Evolutionary conservation across 2,113 vertebrate genomes (phyloP).

Genomic region (Procapra przewalskii): DNA sequence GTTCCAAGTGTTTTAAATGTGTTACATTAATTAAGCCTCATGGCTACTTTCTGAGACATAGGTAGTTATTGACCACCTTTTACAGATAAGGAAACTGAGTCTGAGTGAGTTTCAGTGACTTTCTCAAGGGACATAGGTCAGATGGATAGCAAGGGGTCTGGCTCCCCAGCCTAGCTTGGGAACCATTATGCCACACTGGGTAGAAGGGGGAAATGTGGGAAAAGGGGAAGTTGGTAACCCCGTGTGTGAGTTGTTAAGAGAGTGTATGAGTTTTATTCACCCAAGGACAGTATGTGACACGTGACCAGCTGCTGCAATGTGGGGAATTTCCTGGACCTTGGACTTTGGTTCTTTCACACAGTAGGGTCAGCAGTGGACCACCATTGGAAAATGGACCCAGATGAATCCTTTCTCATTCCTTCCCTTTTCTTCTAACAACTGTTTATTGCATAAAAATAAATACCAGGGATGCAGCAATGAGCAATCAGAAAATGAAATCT

Average conservation of each 20-base stretch:
- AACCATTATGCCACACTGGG: rapidly evolving
- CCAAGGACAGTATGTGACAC: rapidly evolving
- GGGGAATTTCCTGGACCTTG: too few species aligned
- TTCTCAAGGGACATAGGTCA: background rate
- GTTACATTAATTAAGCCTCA: too few species aligned
- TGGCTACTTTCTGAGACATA: background rate
- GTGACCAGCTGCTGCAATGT: background rate
- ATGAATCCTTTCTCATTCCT: background rate
- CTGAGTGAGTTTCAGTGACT: background rate
- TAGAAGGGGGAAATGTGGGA: background rate
- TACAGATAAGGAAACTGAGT: background rate
- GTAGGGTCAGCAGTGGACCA: rapidly evolving
- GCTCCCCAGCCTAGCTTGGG: background rate
- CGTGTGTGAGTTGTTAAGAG: rapidly evolving
- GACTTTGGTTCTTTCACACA: background rate
- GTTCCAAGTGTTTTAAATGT: background rate
- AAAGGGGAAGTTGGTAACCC: background rate
- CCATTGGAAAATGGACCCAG: rapidly evolving
- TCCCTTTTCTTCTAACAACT: background rate
- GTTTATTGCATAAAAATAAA: background rate
- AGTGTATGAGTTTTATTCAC: background rate
- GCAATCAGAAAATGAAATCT: background rate
- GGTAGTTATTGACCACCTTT: background rate
- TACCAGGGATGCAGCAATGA: background rate
- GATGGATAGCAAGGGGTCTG: background rate